Conservation (phyloP, 1,140 invertebrate species). For the Andrena cerasifolii region DNA sequence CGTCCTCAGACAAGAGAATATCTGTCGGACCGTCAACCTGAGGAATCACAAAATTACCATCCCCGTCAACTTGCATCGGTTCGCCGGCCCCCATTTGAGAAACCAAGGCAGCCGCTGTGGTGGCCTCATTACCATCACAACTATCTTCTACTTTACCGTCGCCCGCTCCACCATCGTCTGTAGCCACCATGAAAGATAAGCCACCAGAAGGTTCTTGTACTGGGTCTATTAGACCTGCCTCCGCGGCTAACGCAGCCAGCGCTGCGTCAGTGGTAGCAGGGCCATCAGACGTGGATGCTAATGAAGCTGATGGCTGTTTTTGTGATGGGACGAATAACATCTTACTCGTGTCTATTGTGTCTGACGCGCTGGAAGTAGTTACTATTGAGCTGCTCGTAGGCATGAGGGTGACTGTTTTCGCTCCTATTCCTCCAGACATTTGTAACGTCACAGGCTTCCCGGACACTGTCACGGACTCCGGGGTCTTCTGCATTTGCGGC, state of each 20-base stretch:
- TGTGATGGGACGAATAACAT: conserved; percentile 83
- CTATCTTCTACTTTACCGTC: conserved; percentile 77
- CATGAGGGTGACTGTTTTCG: conserved; percentile 83
- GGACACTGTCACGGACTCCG: conserved; percentile 85
- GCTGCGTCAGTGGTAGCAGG: conserved; percentile 86
- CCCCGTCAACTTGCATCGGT: conserved; percentile 79
- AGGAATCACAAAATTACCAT: conserved; percentile 79
- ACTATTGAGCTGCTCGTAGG: conserved; percentile 80
- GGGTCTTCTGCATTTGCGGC: conserved; percentile 79
- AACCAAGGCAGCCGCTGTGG: conserved; percentile 68
- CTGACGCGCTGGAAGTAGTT: conserved; percentile 72
- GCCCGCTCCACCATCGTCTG: conserved; percentile 71
- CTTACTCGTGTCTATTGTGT: conserved; percentile 80
- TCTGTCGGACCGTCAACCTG: conserved; percentile 79
- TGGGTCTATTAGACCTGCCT: conserved; percentile 86
- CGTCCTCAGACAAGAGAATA: conserved; percentile 73
- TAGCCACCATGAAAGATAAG: conserved; percentile 78
- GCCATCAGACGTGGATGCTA: conserved; percentile 83
- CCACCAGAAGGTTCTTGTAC: conserved; percentile 79
- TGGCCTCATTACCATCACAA: conserved; percentile 78
- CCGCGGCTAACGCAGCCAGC: conserved; percentile 85
- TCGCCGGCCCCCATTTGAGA: conserved; percentile 74
- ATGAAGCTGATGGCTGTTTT: conserved; percentile 83
- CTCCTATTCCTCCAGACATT: conserved; percentile 83
- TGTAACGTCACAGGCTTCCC: conserved; percentile 88